phyloP scores from a whole-genome alignment of 35 echinoderm and acorn worm genomes.

The Anneissia japonica region DNA sequence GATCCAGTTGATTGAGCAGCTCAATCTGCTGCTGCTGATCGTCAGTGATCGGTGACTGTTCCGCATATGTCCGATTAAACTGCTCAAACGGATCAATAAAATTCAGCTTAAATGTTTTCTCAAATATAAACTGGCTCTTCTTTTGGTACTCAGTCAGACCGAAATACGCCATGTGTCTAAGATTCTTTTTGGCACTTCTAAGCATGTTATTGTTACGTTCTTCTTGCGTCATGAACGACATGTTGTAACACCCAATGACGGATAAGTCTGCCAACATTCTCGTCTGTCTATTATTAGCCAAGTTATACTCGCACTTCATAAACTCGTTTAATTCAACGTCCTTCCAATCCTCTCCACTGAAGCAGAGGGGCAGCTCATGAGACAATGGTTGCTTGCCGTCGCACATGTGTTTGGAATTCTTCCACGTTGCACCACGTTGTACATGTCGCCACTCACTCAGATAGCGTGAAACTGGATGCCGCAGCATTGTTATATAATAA shows the following conservation, averaged over 20 bases:
- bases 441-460: conserved; percentile 94
- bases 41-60: conserved; percentile 2
- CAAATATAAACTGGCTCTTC: conserved; percentile 83
- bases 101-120: conserved; percentile 70
- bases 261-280: conserved; percentile 88
- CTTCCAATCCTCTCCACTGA: conserved; percentile 46
- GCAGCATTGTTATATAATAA: conserved; percentile 80
- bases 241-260: conserved; percentile 76
- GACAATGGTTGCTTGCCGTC: conserved; percentile 38
- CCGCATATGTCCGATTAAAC: conserved; percentile 55
- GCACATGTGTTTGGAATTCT: conserved; percentile 67
- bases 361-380: conserved; percentile 60
- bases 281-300: conserved; percentile 79
- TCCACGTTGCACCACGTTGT: conserved; percentile 81
- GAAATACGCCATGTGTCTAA: conserved; percentile 71
- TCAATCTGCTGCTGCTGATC: conserved; percentile 18
- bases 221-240: conserved; percentile 30
- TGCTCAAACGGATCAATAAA: conserved; percentile 63
- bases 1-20: conserved; percentile 42
- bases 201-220: conserved; percentile 65
- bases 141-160: conserved; percentile 76
- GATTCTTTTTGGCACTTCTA: conserved; percentile 72
- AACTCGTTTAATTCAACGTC: conserved; percentile 75
- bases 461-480: conserved; percentile 57
- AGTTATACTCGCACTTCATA: conserved; percentile 66